Evolutionary conservation across 2,797 vertebrate genomes (phyloP).

Genomic region (Hybognathus amarus): DNA sequence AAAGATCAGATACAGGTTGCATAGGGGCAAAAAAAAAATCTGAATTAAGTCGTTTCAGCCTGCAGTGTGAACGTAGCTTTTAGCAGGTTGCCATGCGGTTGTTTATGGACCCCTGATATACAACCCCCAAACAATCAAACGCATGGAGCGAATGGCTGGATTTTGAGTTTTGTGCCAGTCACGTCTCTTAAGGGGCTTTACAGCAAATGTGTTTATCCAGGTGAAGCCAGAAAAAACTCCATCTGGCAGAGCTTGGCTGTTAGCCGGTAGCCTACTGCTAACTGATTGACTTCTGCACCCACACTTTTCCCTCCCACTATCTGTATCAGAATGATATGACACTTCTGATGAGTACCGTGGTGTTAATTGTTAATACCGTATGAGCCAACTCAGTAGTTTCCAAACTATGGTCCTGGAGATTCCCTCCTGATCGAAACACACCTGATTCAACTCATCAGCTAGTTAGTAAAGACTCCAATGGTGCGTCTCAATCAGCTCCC

Average conservation of each 20-base stretch:
- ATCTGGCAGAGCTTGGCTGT: constrained; percentile 59
- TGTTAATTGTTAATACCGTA: background rate
- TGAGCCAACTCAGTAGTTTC: background rate
- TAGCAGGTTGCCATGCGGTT: background rate
- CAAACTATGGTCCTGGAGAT: background rate
- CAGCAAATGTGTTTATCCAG: constrained; percentile 70
- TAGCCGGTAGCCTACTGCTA: constrained; percentile 65
- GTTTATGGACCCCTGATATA: background rate
- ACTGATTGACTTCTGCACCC: constrained; percentile 66
- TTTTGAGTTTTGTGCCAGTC: constrained; percentile 59
- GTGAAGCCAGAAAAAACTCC: constrained; percentile 67
- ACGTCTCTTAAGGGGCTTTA: constrained; percentile 60
- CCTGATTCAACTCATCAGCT: background rate
- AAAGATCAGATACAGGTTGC: too few species aligned
- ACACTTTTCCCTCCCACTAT: constrained; percentile 55
- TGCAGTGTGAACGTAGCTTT: too few species aligned
- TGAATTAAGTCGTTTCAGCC: too few species aligned
- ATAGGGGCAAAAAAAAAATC: too few species aligned
- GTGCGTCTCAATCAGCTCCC: too few species aligned
- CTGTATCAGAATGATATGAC: constrained; percentile 34
- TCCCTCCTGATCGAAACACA: background rate
- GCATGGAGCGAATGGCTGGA: background rate
- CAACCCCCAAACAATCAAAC: too few species aligned
- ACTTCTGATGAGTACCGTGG: constrained; percentile 25
- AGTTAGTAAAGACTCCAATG: background rate